Evolutionary conservation across 2,113 vertebrate species (phyloP).

Genomic region (Onychorhynchus coronatus): DNA sequence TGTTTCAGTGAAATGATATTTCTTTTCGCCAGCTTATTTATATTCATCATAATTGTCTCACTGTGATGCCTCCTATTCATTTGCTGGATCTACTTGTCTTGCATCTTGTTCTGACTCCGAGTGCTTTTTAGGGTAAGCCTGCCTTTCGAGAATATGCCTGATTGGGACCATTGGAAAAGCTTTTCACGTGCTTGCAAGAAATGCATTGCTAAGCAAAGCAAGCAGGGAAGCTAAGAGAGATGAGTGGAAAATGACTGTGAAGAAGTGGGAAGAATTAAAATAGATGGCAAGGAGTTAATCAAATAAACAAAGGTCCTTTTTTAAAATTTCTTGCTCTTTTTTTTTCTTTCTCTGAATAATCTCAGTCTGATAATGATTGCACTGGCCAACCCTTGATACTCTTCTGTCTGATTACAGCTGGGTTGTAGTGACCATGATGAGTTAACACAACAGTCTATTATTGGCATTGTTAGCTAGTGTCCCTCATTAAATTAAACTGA

Average conservation of each 20-base stretch:
- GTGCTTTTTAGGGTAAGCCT: slow-evolving; percentile 14
- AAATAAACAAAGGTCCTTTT: background rate
- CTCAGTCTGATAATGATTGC: background rate
- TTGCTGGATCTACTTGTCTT: slow-evolving; percentile 28
- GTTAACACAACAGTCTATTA: background rate
- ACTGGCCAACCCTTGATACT: background rate
- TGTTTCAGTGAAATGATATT: slow-evolving; percentile 27
- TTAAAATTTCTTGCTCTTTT: background rate
- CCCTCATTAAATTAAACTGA: slow-evolving; percentile 6
- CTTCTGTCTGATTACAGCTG: background rate
- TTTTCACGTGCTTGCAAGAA: slow-evolving; percentile 6
- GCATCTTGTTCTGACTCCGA: slow-evolving; percentile 30
- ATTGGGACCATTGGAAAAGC: slow-evolving; percentile 15
- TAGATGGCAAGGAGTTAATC: slow-evolving; percentile 25
- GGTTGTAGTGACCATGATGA: background rate
- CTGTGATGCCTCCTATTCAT: slow-evolving; percentile 25
- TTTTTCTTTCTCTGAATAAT: background rate
- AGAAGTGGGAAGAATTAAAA: background rate
- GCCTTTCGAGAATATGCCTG: slow-evolving; percentile 11
- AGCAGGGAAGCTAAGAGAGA: background rate
- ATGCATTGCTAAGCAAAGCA: slow-evolving; percentile 13
- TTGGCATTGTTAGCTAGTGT: background rate
- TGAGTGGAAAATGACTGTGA: background rate
- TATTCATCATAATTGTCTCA: slow-evolving; percentile 13
- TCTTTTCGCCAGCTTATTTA: slow-evolving; percentile 28